Base-by-base conservation (phyloP, 2,113 vertebrate genomes). In the Oreochromis spilurus region DNA sequence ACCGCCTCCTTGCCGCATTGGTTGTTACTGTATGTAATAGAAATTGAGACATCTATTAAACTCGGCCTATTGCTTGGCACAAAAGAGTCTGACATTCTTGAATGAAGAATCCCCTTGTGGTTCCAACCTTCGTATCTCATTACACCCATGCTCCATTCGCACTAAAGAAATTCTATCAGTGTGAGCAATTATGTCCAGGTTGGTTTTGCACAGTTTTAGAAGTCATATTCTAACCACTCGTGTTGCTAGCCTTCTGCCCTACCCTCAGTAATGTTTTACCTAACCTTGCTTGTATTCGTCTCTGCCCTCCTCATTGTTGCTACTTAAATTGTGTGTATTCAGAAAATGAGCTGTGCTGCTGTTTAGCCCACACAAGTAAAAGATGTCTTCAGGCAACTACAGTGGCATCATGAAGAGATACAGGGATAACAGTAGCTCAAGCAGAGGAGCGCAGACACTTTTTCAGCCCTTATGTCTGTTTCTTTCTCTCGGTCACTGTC, bases 21-120 rank as follows among this genome's bases (percentile, higher is more conserved):
- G 85, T 92, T 88, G 90, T 91, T 92, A 92, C 92, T 92, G 90
- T 94, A 93, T 93, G 90, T 88, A 92, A 93, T 92, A 91, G 93
- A 93, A 92, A 96, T 94, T 92, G 94, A 95, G 93, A 94, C 93
- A 93, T 94, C 94, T 89, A 93, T 96, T 95, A 92, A 92, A 91
- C 94, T 88, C n/a, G 58, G 86, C 91, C 91, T 94, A 95, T 94
- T 94, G 91, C 92, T 91, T 45, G 79, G 86, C 91, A 95, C 91
- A 94, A 95, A 95, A 87, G 93, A 91, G 81, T 92, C 92, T 95
- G 95, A 94, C 91, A 91, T 92, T 91, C 80, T 80, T 90, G 89
- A 95, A 93, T 90, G 92, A 93, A 88, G 88, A 92, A 94, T 94
- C 88, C 93, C 85, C 93, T 83, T 79, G 90, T 88, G 93, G 91